Base-by-base conservation (phyloP, 2,888 invertebrate genomes). In the Lepidocyrtinus sp. region DNA sequence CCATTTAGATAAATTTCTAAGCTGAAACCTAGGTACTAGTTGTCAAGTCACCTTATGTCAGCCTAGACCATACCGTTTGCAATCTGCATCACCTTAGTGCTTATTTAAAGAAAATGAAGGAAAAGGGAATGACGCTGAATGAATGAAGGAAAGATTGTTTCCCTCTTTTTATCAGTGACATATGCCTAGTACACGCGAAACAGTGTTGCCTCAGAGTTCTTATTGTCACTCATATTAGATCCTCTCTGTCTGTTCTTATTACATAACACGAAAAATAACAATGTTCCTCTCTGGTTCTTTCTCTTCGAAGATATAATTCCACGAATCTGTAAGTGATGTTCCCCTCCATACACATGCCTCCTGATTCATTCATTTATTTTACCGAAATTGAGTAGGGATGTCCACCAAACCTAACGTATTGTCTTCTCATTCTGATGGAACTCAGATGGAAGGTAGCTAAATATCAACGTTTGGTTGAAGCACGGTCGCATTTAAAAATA, bases 351-450 rank as follows among this genome's bases (percentile, higher is more conserved):
- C 12, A 17, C 2, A 2, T 50, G 50, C 15, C 50, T 12, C 1
- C 12, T 36, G 36, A 36, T 36, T 36, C 36, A 36, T 50, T 50
- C 50, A 50, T 50, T 50, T n/a, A n/a, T n/a, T n/a, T n/a, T n/a
- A n/a, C n/a, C 50, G 36, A 50, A n/a, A 45, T 22, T 19, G 67
- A 26, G 64, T 26, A 64, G 26, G 15, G 22, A n/a, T 17, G 15
- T 50, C 50, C 15, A 50, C 2, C 50, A 50, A 36, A 36, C 36
- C 17, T 50, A 12, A 15, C 17, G 36, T 45, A 67, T 68, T 68
- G 68, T 68, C 68, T 68, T 55, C 50, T 68, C 68, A 68, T 68
- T 68, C 55, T 46, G 68, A 55, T 68, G 46, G 50, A 65, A 36
- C n/a, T n/a, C 17, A 17, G n/a, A n/a, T n/a, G n/a, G 50, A 50